Conservation (phyloP, 2,797 vertebrate genomes). For the Avahi laniger region DNA sequence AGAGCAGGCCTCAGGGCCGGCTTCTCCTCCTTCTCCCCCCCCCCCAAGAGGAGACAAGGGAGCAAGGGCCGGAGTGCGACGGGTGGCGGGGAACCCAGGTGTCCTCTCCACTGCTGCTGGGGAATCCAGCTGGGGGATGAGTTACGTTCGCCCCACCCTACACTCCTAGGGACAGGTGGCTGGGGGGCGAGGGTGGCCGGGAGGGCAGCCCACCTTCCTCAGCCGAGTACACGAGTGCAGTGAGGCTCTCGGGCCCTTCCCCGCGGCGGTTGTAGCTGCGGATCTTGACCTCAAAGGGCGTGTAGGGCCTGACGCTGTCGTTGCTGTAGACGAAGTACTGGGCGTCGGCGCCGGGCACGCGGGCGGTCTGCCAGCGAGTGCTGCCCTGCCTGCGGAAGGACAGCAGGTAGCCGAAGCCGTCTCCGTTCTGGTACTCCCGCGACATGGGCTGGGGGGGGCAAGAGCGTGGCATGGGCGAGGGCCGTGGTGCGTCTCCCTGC, state of each 20-base stretch:
- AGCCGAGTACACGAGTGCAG: slow-evolving; percentile 91
- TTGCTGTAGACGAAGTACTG: slow-evolving; percentile 94
- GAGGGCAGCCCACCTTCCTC: slow-evolving; percentile 91
- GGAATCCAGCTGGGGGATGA: background rate
- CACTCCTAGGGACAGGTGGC: fast-evolving
- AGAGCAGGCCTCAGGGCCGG: background rate
- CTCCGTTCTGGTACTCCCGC: slow-evolving; percentile 96
- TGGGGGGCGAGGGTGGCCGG: fast-evolving
- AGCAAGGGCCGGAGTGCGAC: background rate
- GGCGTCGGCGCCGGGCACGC: slow-evolving; percentile 89
- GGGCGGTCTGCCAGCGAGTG: slow-evolving; percentile 86
- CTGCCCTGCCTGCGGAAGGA: slow-evolving; percentile 90
- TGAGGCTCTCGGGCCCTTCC: slow-evolving; percentile 95
- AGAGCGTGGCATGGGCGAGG: slow-evolving; percentile 55
- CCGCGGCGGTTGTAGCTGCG: slow-evolving; percentile 93
- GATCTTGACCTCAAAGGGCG: slow-evolving; percentile 95
- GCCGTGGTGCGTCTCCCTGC: background rate
- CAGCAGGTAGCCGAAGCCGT: slow-evolving; percentile 94
- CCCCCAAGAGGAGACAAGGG: background rate
- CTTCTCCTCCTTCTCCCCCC: background rate
- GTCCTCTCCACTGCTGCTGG: fast-evolving
- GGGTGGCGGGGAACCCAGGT: background rate
- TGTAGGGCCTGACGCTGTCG: slow-evolving; percentile 91
- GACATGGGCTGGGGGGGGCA: slow-evolving; percentile 87
- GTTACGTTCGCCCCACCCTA: background rate